phyloP scores from a whole-genome alignment of 2,113 vertebrate genomes.

The Kryptolebias marmoratus region DNA sequence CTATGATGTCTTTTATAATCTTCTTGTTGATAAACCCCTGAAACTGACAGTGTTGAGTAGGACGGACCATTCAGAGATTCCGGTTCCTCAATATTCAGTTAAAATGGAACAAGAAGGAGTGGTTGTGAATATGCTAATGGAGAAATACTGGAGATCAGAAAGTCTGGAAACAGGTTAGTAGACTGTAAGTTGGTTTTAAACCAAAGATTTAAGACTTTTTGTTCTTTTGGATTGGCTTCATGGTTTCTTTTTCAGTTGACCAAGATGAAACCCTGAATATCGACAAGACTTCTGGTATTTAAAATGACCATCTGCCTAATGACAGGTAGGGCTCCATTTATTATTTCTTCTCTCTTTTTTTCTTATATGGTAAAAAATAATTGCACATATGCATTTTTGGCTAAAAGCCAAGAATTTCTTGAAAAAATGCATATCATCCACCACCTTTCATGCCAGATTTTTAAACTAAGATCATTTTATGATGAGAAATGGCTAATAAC shows the following conservation, averaged over 20 bases:
- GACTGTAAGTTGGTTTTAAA: neutral
- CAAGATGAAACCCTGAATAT: neutral
- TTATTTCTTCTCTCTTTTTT: neutral
- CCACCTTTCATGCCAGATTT: too few species aligned
- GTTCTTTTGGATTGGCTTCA: neutral
- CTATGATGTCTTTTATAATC: conserved; percentile 80
- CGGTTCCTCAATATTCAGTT: conserved; percentile 79
- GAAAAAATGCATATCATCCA: too few species aligned
- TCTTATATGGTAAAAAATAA: neutral
- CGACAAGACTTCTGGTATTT: neutral
- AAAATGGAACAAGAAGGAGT: conserved; percentile 75
- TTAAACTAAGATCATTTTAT: too few species aligned
- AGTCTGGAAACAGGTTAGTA: too few species aligned
- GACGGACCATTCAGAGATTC: conserved; percentile 23
- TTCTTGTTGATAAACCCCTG: conserved; percentile 78
- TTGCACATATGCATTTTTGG: too few species aligned
- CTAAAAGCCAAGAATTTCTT: too few species aligned
- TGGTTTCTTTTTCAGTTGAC: neutral
- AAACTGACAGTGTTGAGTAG: conserved; percentile 74
- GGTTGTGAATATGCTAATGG: conserved; percentile 49
- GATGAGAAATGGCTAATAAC: too few species aligned
- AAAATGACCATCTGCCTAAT: neutral
- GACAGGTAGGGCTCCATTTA: neutral
- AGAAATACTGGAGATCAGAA: conserved; percentile 53
- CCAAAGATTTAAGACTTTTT: neutral